Evolutionary conservation across 2,797 vertebrate genomes (phyloP).

Genomic region (Masticophis lateralis): DNA sequence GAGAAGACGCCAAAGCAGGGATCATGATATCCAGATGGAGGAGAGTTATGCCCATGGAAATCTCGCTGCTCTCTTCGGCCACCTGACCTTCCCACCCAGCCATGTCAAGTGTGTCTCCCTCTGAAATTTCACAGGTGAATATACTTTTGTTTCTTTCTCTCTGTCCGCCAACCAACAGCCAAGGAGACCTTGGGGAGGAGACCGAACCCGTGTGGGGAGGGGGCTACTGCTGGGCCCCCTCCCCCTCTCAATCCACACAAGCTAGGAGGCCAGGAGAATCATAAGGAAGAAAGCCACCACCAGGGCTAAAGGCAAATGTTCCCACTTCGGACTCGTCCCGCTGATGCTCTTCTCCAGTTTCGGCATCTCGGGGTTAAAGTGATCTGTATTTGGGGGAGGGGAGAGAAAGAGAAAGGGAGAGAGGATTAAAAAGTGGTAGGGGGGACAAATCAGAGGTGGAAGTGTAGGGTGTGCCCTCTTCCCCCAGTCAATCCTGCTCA

Average conservation of each 20-base stretch:
- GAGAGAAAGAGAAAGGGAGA: slow-evolving; percentile 2
- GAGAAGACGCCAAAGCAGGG: not conserved
- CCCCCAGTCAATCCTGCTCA: slow-evolving; percentile 14
- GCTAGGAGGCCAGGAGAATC: slow-evolving; percentile 88
- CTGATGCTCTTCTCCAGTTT: slow-evolving; percentile 97
- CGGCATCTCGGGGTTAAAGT: slow-evolving; percentile 87
- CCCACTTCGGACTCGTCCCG: slow-evolving; percentile 90
- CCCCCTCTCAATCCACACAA: slow-evolving; percentile 46
- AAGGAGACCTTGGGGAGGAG: not conserved
- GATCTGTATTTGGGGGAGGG: slow-evolving; percentile 71
- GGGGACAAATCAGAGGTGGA: not conserved
- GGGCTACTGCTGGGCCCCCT: slow-evolving; percentile 15
- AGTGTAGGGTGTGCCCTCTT: slow-evolving; percentile 23
- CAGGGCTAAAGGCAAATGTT: slow-evolving; percentile 88
- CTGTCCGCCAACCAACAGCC: not conserved
- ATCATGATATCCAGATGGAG: not conserved
- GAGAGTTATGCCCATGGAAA: not conserved
- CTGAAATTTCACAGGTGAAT: not conserved
- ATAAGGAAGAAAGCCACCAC: slow-evolving; percentile 83
- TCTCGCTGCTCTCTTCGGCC: not conserved
- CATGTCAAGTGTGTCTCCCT: not conserved
- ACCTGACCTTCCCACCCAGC: not conserved
- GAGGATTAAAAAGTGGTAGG: not conserved
- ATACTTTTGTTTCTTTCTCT: not conserved
- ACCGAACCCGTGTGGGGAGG: slow-evolving; percentile 68